Base-by-base conservation (phyloP, 2,888 invertebrate genomes). In the Parnassius apollo region DNA sequence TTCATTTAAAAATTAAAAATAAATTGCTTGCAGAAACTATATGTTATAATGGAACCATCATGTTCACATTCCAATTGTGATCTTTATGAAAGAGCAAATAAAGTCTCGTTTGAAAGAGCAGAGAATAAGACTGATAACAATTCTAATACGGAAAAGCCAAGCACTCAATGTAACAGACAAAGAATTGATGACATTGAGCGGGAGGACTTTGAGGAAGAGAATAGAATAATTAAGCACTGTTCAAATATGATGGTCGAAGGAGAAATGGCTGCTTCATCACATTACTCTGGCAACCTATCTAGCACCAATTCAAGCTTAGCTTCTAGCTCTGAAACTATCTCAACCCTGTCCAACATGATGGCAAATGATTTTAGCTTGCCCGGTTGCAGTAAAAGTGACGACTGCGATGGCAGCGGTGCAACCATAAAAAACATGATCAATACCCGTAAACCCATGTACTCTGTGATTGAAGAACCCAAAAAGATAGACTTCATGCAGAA, bases 131-230 rank as follows among this genome's bases (percentile, higher is more conserved):
- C 85, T 87, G 88, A 86, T 71, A 81, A 73, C 67, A 73, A 78
- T 60, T 72, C 72, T 65, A 76, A 74, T 69, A 74, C 74, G 67
- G 80, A 81, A 25, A 78, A 75, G 59, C 68, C 74, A 18, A 74
- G 69, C 54, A 72, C 77, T 49, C 75, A 75, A 58, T 78, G 73
- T 71, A 77, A 66, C 57, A 75, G 81, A 61, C 82, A 85, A 71
- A 80, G 79, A 64, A 89, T 89, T 62, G 91, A 92, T 61, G 87
- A 90, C 51, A 76, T 92, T 46, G 92, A 92, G 68, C 76, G 91
- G 2, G 83, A 88, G 65, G 92, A 92, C 66, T 92, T 91, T 50
- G 90, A 91, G 56, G 91, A 91, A 67, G 91, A 92, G 68, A 91
- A 91, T 68, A 77, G 89, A 52, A 81, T 92, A 64, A 72, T 90